phyloP scores from a whole-genome alignment of 1,140 invertebrate species.

The Drosophila mayri region DNA sequence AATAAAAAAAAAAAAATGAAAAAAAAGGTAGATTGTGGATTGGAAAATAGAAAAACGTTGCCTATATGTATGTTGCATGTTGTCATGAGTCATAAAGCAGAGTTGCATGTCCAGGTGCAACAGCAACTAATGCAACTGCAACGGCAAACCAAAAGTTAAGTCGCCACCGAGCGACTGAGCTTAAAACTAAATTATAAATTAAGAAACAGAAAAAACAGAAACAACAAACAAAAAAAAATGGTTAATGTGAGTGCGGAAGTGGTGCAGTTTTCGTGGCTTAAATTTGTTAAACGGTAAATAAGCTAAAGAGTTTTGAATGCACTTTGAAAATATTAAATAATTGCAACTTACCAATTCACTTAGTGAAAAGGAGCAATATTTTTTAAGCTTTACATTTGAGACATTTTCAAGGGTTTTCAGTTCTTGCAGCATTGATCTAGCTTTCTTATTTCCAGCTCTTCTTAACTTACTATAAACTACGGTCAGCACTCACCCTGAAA shows the following conservation, averaged over 20 bases:
- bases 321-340: neutral
- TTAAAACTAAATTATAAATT: constrained; percentile 78
- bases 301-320: neutral
- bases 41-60: constrained; percentile 54
- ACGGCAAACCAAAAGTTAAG: constrained; percentile 40
- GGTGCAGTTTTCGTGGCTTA: constrained; percentile 31
- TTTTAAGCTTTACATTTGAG: neutral
- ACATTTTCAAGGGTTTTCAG: neutral
- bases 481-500: neutral
- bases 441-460: neutral
- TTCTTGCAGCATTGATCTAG: neutral
- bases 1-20: neutral
- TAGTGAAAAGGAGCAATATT: neutral
- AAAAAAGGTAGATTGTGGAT: constrained; percentile 15
- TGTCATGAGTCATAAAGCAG: constrained; percentile 83
- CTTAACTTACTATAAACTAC: too few species aligned
- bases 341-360: too few species aligned
- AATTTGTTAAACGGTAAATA: constrained; percentile 5
- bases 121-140: constrained; percentile 34
- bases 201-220: constrained; percentile 37
- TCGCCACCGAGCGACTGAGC: constrained; percentile 54
- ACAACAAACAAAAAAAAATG: constrained; percentile 9
- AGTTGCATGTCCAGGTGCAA: constrained; percentile 66
- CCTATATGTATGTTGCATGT: constrained; percentile 66
- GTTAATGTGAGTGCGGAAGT: constrained; percentile 43